phyloP scores from a whole-genome alignment of 1,140 invertebrate species.

The Tetragnatha versicolor region DNA sequence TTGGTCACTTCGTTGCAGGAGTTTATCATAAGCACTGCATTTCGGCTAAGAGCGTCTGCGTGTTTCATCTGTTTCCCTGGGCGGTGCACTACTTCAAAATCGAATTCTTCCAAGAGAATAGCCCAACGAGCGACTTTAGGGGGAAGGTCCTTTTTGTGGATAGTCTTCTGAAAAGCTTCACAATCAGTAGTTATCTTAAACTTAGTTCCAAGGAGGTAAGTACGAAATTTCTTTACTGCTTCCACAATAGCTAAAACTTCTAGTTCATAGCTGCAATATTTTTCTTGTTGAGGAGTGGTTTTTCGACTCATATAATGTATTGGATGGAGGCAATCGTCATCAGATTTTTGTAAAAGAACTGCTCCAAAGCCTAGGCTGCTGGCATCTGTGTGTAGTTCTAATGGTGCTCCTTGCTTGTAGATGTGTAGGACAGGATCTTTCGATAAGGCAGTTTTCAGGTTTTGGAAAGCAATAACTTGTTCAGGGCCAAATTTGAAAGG shows the following conservation, averaged over 20 bases:
- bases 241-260: neutral
- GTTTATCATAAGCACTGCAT: neutral
- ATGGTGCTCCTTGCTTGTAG: slow-evolving; percentile 51
- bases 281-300: neutral
- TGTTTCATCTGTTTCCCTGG: neutral
- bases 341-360: slow-evolving; percentile 64
- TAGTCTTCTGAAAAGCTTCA: neutral
- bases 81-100: slow-evolving; percentile 1
- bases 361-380: slow-evolving; percentile 65
- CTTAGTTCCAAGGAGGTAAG: slow-evolving; percentile 18
- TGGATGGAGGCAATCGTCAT: slow-evolving; percentile 34
- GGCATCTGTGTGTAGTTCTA: slow-evolving; percentile 58
- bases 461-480: slow-evolving; percentile 61
- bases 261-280: slow-evolving; percentile 9
- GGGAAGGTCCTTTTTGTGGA: slow-evolving; percentile 1
- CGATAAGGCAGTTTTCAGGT: slow-evolving; percentile 60
- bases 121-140: slow-evolving; percentile 8
- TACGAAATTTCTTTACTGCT: slow-evolving; percentile 10
- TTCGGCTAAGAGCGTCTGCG: slow-evolving; percentile 7
- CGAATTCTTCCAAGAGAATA: slow-evolving; percentile 4
- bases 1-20: neutral
- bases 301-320: neutral
- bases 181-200: slow-evolving; percentile 21
- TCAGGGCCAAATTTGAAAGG: slow-evolving; percentile 61
- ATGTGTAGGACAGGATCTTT: slow-evolving; percentile 58